These are phyloP conservation scores for Anastatus disparis DNA, from an alignment of 1,140 invertebrate species.

Conservation along the genomic window DNA sequence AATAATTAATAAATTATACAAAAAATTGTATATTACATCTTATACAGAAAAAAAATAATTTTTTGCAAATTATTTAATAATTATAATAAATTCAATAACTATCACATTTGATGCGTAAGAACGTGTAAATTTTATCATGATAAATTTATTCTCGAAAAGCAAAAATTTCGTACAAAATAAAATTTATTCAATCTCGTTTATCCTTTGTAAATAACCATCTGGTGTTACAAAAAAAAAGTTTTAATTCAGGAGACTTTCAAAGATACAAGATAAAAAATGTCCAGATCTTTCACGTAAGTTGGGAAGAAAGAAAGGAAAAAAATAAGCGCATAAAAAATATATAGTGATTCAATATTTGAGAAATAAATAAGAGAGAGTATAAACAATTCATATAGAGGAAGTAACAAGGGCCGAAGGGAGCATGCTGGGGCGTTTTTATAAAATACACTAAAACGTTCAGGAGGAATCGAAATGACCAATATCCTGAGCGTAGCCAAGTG, in stretches of 20 bases:
- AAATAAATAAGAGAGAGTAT: constrained; percentile 50
- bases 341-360: constrained; percentile 52
- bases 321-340: constrained; percentile 38
- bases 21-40: no score
- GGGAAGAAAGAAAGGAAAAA: background rate
- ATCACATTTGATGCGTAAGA: no score
- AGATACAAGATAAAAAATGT: background rate
- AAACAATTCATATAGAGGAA: constrained; percentile 16
- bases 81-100: no score
- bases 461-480: constrained; percentile 55
- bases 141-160: no score
- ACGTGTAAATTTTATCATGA: no score
- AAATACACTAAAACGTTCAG: constrained; percentile 51
- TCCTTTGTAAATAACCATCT: constrained; percentile 20
- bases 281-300: no score
- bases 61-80: no score
- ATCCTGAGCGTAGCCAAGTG: constrained; percentile 53
- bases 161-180: no score
- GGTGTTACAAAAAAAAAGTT: background rate
- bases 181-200: no score
- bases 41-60: no score
- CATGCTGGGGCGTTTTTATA: constrained; percentile 42
- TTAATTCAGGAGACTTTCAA: background rate
- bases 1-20: no score
- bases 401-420: background rate